Conservation (phyloP, 2,113 vertebrate species). For the Pelecanoides urinatrix region DNA sequence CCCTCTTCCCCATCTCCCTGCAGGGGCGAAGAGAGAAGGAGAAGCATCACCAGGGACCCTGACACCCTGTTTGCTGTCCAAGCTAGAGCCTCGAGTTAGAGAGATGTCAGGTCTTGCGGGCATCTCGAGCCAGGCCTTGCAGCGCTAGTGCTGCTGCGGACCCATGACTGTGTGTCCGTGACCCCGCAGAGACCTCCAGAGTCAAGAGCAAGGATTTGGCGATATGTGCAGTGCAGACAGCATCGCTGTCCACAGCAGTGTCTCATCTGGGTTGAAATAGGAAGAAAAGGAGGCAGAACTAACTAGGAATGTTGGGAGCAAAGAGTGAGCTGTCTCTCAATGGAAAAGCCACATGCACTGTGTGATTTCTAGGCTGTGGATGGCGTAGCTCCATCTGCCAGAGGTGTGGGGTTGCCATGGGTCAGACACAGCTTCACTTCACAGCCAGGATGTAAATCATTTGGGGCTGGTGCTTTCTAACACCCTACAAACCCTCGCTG, state of each 20-base stretch:
- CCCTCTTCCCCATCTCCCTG: background rate
- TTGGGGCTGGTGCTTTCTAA: background rate
- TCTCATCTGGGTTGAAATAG: background rate
- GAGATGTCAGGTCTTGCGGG: background rate
- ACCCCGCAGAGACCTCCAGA: background rate
- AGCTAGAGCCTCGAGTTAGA: background rate
- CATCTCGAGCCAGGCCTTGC: background rate
- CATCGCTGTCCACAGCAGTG: accelerated
- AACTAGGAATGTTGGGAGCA: background rate
- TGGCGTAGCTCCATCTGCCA: background rate
- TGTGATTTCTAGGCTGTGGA: background rate
- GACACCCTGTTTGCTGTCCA: accelerated
- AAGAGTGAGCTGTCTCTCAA: background rate
- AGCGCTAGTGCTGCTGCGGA: background rate
- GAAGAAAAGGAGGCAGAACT: background rate
- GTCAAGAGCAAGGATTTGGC: background rate
- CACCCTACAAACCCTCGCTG: background rate
- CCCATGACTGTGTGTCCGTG: accelerated
- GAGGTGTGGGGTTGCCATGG: background rate
- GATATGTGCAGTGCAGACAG: background rate
- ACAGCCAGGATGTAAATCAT: background rate
- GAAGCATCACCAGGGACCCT: background rate
- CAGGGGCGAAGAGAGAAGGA: background rate
- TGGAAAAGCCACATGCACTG: background rate
- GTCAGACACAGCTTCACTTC: background rate